phyloP scores from a whole-genome alignment of 2,797 vertebrate genomes.

The Momotus momota region DNA sequence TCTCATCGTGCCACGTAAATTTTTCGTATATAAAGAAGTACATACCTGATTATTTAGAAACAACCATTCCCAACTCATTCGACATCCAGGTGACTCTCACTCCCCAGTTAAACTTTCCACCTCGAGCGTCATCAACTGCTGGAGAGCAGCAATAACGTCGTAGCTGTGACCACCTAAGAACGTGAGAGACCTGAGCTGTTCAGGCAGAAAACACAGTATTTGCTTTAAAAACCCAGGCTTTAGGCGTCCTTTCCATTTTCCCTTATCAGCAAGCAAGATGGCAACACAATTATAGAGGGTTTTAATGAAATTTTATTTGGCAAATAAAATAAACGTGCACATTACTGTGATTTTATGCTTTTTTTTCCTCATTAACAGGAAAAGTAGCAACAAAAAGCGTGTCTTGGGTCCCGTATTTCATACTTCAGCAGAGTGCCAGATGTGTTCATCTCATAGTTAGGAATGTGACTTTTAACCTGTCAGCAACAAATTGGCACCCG shows the following conservation, averaged over 20 bases:
- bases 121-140: background rate
- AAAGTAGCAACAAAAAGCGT: background rate
- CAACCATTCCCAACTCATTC: background rate
- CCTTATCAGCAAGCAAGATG: background rate
- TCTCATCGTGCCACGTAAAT: background rate
- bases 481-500: background rate
- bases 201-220: fast-evolving
- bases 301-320: background rate
- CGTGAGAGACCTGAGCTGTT: background rate
- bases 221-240: too few relatives aligned
- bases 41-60: background rate
- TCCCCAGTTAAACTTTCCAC: background rate
- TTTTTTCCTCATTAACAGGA: background rate
- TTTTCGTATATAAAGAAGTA: background rate
- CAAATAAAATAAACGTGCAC: background rate
- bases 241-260: too few relatives aligned
- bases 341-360: background rate
- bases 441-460: background rate
- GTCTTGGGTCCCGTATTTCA: background rate
- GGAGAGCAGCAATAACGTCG: background rate
- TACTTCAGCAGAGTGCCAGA: too few relatives aligned
- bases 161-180: background rate
- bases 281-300: background rate
- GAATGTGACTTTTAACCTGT: background rate
- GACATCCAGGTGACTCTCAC: background rate